Evolutionary conservation across 64 coral and sea anemone genomes (phyloP), one percentile per base, ranked within the genome.

Genomic region (Montipora efflorescens): DNA sequence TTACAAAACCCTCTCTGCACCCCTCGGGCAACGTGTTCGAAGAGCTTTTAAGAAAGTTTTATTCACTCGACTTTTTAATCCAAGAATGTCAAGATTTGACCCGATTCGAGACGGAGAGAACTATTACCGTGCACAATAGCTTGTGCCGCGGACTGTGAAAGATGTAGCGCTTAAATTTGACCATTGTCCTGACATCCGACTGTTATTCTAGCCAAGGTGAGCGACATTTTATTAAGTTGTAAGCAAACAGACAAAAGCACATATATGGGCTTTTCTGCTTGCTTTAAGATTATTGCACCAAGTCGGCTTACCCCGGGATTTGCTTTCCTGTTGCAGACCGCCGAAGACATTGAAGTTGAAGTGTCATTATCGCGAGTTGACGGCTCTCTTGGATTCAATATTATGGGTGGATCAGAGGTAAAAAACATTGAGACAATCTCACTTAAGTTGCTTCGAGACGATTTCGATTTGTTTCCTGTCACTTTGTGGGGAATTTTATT

Each of bases 351-450:
- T 67, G 88, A 98, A 86, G 96, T 98, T 8, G 96, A 95, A 45
- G 90, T 98, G 8, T 67, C 94, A 64, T 82, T 98, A 74, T 82
- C 88, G 28, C 89, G 96, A 18, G 88, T 76, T 14, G 84, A 98
- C 71, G 82, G 93, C 5, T 98, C 96, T 8, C 55, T 98, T 58
- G 96, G 96, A 19, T 98, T 98, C 58, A 98, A 98, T 91, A 98
- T 98, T 67, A 92, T 98, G 96, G 96, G 96, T 25, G 92, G 93
- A 53, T 71, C 88, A 52, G 96, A 98, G 96, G 96, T 98, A 98
- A 16, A 72, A 10, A 49, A 19, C 46, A 7, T 78, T 19, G 4
- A 51, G 14, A 49, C 49, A 36, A 36, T 74, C 23, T 51, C 70
- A 45, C 67, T 92, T 80, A 80, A 51, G 82, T 92, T 80, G 81